A percentile compares a stretch with the other conserved stretches of the same genome.
Evolutionary conservation across 2,797 vertebrate species (phyloP).

Genomic region (Coregonus ussuriensis): DNA sequence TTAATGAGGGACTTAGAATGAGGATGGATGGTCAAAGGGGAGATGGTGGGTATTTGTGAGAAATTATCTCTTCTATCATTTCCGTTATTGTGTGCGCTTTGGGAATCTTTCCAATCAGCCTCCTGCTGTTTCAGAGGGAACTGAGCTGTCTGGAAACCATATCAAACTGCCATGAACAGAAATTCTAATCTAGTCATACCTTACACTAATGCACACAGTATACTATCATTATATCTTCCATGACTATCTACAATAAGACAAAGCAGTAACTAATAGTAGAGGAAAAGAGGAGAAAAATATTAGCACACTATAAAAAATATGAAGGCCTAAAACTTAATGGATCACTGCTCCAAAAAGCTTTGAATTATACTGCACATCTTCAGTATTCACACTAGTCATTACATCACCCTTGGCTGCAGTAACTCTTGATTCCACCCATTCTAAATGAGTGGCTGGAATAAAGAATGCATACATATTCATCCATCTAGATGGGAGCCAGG

Average conservation of each 20-base stretch:
- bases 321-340: neutral
- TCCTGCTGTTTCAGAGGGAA: slow-evolving; percentile 1
- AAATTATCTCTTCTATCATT: no score
- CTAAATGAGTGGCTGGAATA: slow-evolving; percentile 30
- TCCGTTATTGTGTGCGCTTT: neutral
- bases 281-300: neutral
- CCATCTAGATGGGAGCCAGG: slow-evolving; percentile 39
- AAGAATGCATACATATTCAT: slow-evolving; percentile 40
- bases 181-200: neutral
- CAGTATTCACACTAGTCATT: slow-evolving; percentile 11
- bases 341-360: neutral
- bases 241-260: slow-evolving; percentile 6
- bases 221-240: neutral
- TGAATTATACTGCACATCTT: neutral
- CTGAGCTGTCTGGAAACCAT: neutral
- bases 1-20: no score
- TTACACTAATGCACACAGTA: neutral
- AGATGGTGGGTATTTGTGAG: no score
- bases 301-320: neutral
- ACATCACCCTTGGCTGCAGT: slow-evolving; percentile 31
- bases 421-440: slow-evolving; percentile 41
- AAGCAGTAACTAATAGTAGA: neutral
- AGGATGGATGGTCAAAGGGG: no score
- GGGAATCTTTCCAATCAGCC: neutral
- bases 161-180: neutral